Conservation (phyloP, 2,113 vertebrate genomes). For the Edolisoma coerulescens region DNA sequence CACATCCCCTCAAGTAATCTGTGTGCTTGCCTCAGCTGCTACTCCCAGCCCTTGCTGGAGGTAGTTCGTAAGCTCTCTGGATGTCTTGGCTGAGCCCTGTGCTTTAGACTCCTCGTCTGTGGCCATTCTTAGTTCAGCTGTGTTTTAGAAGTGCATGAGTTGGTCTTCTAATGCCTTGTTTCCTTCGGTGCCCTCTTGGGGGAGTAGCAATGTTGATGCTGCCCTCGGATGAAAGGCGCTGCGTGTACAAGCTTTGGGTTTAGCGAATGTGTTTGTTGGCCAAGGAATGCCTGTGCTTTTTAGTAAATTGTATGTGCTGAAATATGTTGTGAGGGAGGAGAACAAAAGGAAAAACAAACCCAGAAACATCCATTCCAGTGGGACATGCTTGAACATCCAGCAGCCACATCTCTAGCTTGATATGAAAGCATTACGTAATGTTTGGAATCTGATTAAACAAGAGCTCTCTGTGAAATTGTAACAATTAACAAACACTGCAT, state of each 20-base stretch:
- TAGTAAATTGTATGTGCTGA: slow-evolving; percentile 15
- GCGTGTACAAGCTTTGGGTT: background rate
- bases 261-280: background rate
- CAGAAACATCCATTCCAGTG: slow-evolving; percentile 35
- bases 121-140: background rate
- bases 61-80: background rate
- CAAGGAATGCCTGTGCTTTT: background rate
- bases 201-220: rapidly evolving
- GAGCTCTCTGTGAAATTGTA: background rate
- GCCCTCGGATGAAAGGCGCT: background rate
- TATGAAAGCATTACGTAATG: background rate
- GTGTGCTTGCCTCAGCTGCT: background rate
- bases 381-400: background rate
- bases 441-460: background rate
- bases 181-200: background rate
- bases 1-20: background rate
- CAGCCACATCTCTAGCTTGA: background rate
- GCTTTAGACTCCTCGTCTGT: background rate
- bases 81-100: background rate
- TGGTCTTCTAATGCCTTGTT: background rate
- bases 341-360: background rate
- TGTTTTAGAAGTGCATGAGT: background rate
- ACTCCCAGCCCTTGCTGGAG: background rate
- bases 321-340: background rate
- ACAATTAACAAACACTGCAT: background rate